These are phyloP conservation scores for Sthenelais limicola DNA, from an alignment of 2,888 invertebrate species.

Conservation along the genomic window DNA sequence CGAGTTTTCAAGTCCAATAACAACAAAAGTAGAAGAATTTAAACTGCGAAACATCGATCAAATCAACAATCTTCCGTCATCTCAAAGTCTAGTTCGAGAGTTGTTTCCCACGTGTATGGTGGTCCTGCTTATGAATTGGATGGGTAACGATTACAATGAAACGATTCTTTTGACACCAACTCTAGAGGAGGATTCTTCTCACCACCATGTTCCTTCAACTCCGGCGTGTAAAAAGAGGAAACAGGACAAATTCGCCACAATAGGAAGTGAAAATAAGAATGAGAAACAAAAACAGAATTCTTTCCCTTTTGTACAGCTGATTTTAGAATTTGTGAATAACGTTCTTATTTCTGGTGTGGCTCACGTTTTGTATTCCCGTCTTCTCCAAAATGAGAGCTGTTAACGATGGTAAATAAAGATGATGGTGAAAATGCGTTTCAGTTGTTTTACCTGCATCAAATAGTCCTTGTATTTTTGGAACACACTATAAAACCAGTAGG, in stretches of 20 bases:
- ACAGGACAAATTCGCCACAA: not conserved
- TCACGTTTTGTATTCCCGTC: constrained; percentile 59
- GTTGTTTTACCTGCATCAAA: too few species aligned
- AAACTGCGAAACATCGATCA: constrained; percentile 57
- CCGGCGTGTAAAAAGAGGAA: not conserved
- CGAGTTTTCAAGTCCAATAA: constrained; percentile 52
- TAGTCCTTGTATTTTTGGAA: too few species aligned
- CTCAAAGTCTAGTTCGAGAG: constrained; percentile 53
- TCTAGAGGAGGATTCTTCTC: constrained; percentile 20
- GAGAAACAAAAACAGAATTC: not conserved
- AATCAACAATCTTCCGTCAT: constrained; percentile 58
- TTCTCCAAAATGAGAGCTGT: constrained; percentile 30
- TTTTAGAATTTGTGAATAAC: constrained; percentile 64
- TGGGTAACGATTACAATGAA: constrained; percentile 46
- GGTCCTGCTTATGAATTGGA: constrained; percentile 56
- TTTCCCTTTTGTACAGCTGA: constrained; percentile 54
- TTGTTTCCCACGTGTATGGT: constrained; percentile 62
- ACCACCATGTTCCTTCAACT: not conserved
- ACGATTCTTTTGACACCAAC: too few species aligned
- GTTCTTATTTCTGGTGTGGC: constrained; percentile 61
- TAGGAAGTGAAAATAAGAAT: not conserved
- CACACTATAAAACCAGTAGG: too few species aligned
- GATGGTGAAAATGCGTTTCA: too few species aligned
- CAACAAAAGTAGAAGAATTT: constrained; percentile 54
- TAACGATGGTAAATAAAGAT: too few species aligned